Conservation (phyloP, 2,797 vertebrate genomes). For the Tinamus major region DNA sequence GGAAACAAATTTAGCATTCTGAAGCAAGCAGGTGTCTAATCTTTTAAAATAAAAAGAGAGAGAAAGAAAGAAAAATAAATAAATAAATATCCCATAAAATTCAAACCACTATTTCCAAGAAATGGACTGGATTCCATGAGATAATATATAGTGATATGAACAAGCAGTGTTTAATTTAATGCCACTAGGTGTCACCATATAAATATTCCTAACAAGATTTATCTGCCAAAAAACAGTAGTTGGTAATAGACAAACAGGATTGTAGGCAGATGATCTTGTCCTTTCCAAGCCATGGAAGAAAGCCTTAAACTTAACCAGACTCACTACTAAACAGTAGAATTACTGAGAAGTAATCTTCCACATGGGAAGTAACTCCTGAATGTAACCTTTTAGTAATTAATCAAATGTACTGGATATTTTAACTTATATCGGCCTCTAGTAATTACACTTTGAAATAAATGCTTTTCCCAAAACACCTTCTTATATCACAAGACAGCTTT, state of each 20-base stretch:
- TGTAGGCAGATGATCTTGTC: neutral
- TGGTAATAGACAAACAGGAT: neutral
- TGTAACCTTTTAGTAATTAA: neutral
- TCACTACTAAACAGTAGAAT: neutral
- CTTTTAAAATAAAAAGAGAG: neutral
- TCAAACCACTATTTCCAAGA: neutral
- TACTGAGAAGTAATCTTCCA: neutral
- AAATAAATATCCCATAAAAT: neutral
- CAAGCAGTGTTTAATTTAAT: conserved; percentile 17
- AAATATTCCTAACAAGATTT: conserved; percentile 45
- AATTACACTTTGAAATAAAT: neutral
- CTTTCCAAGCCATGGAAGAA: neutral
- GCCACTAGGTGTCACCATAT: conserved; percentile 65
- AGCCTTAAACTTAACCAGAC: neutral
- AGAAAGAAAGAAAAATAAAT: neutral
- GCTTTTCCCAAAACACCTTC: neutral
- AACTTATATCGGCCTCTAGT: neutral
- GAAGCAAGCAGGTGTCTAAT: neutral
- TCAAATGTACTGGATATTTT: neutral
- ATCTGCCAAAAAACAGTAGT: neutral
- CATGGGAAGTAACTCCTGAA: neutral
- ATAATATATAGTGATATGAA: neutral
- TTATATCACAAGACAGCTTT: neutral
- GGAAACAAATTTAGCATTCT: neutral
- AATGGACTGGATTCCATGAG: neutral